These are phyloP conservation scores for Dolichomitus sp. DNA, from an alignment of 2,888 invertebrate genomes.

Conservation along the genomic window DNA sequence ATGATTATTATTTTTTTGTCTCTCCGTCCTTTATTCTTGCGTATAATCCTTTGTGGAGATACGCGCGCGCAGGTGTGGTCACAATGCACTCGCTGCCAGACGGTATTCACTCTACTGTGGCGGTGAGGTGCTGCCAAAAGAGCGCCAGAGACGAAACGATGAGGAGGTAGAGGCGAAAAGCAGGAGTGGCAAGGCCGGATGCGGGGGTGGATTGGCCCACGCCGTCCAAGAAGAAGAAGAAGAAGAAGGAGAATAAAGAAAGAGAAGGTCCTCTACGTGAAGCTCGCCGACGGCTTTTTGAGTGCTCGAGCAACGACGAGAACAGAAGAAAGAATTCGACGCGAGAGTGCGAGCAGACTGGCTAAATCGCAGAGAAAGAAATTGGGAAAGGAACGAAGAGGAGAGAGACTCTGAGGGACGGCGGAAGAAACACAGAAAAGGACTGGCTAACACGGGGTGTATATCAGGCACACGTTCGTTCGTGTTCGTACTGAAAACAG, in stretches of 20 bases:
- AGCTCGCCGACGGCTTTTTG: conserved; percentile 20
- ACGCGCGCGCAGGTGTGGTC: conserved; percentile 74
- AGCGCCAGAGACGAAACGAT: conserved; percentile 18
- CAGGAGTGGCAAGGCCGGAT: conserved; percentile 70
- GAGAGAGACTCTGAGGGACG: conserved; percentile 23
- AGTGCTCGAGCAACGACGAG: conserved; percentile 18
- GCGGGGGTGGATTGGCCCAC: conserved; percentile 68
- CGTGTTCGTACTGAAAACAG: conserved; percentile 11
- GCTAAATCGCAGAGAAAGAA: conserved; percentile 41
- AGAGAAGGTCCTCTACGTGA: conserved; percentile 21
- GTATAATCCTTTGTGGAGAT: conserved; percentile 68
- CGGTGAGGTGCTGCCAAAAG: background rate
- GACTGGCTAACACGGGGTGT: conserved; percentile 20
- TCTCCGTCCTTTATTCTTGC: conserved; percentile 47
- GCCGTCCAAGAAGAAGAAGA: conserved; percentile 43
- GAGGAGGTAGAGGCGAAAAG: conserved; percentile 54
- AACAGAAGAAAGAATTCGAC: conserved; percentile 33
- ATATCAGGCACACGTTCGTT: conserved; percentile 12
- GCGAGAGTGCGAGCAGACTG: conserved; percentile 1
- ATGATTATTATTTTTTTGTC: conserved; percentile 33
- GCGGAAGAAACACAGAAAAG: conserved; percentile 21
- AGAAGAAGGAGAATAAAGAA: conserved; percentile 53
- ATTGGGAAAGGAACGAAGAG: conserved; percentile 31
- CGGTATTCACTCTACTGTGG: conserved; percentile 73
- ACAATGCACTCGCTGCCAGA: conserved; percentile 77